Evolutionary conservation across 2,113 vertebrate genomes (phyloP).

Genomic region (Ginglymostoma cirratum): DNA sequence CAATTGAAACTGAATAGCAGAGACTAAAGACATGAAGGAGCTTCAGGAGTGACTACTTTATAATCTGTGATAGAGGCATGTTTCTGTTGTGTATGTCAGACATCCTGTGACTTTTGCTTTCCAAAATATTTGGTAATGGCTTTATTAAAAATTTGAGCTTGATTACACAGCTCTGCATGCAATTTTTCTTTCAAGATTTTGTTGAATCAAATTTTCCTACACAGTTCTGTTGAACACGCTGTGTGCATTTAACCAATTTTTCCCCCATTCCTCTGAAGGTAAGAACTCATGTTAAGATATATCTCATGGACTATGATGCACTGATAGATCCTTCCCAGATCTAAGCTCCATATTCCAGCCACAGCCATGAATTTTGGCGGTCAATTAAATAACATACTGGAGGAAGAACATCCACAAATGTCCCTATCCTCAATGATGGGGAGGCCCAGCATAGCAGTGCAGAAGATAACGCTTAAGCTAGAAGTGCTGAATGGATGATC

Average conservation of each 20-base stretch:
- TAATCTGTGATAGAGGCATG: not conserved
- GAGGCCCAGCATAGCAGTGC: too few species aligned
- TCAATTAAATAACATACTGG: too few species aligned
- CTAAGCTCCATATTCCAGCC: too few species aligned
- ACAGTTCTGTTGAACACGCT: not conserved
- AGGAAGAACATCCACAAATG: too few species aligned
- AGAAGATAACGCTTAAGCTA: too few species aligned
- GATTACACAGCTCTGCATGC: not conserved
- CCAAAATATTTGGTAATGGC: not conserved
- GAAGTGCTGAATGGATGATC: too few species aligned
- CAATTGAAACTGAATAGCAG: not conserved
- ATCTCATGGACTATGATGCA: not conserved
- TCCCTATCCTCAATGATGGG: too few species aligned
- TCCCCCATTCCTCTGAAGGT: not conserved
- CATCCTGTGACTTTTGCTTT: not conserved
- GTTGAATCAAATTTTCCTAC: not conserved
- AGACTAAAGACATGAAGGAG: not conserved
- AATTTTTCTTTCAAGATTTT: not conserved
- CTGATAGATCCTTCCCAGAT: too few species aligned
- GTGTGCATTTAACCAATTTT: not conserved
- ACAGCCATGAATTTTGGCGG: too few species aligned
- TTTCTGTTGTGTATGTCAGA: not conserved
- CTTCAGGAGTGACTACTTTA: not conserved
- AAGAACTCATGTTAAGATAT: not conserved
- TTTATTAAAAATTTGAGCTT: not conserved